A percentile compares a stretch with the other conserved stretches of the same genome.
Evolutionary conservation across 1,140 invertebrate genomes (phyloP).

Genomic region (Lamellibrachia luymesi): DNA sequence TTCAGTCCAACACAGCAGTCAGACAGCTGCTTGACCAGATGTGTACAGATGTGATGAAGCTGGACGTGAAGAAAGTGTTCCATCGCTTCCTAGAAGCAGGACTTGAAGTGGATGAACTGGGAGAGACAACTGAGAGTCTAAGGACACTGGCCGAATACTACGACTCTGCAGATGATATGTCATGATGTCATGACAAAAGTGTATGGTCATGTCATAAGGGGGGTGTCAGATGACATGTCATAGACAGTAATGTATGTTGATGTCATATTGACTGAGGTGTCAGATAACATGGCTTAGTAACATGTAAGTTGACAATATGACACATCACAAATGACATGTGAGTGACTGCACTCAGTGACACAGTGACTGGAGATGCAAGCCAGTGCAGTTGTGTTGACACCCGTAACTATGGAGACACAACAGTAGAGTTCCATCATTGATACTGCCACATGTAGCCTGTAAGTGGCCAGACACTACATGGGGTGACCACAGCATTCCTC

Average conservation of each 20-base stretch:
- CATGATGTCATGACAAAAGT: not conserved
- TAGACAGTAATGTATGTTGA: not conserved
- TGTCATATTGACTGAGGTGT: not conserved
- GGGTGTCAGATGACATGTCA: too few relatives aligned
- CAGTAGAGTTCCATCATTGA: too few relatives aligned
- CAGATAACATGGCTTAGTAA: not conserved
- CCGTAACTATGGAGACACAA: too few relatives aligned
- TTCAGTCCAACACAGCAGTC: not conserved
- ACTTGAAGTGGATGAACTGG: not conserved
- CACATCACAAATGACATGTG: too few relatives aligned
- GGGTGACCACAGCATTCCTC: too few relatives aligned
- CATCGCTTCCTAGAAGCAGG: not conserved
- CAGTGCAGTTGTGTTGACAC: too few relatives aligned
- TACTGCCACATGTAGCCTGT: too few relatives aligned
- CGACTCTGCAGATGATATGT: not conserved
- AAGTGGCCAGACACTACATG: too few relatives aligned
- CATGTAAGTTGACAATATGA: too few relatives aligned
- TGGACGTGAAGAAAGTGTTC: not conserved
- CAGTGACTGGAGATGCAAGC: too few relatives aligned
- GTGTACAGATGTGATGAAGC: not conserved
- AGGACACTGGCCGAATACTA: not conserved
- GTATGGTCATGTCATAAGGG: not conserved
- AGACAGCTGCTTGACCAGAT: not conserved
- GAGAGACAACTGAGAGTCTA: not conserved
- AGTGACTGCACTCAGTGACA: too few relatives aligned